Evolutionary conservation across 2,888 invertebrate species (phyloP), one percentile per base, ranked within the genome.

Genomic region (Lasioglossum pauxillum): DNA sequence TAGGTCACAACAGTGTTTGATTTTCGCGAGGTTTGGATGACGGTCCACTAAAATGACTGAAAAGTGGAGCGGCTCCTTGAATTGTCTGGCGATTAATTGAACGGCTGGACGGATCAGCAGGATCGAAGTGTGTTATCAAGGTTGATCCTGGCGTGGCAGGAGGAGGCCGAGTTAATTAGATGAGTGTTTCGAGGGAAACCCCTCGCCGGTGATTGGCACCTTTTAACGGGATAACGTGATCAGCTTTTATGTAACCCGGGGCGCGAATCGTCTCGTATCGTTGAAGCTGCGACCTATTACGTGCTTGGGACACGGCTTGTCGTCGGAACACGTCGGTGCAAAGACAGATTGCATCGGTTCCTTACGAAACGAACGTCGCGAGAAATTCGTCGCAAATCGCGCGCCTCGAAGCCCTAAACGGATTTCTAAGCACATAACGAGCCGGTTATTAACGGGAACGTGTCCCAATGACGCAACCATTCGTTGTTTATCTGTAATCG

Each of bases 171-270:
- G 80, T 81, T 88, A 93, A 93, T 89, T 83, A 90, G 88, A 91
- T 87, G 86, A 91, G 86, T 91, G 89, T 90, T 91, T 91, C 80
- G 84, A 91, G 88, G 85, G 93, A 93, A 94, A 93, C 92, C 94
- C 84, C 90, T 86, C 86, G 49, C 78, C 81, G 88, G 81, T 89
- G 90, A 92, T 92, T 90, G 92, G 86, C 91, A 91, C 89, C 89
- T 92, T 93, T 93, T 90, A 92, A 92, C 84, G 84, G 78, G 88
- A 92, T 92, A 89, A 92, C 90, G 88, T 85, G 88, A 80, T 80
- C 78, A 84, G 81, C 69, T 80, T 86, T 94, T 93, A 93, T 88
- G 90, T 93, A 94, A 94, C 90, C 46, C 75, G n/a, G 27, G 82
- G 86, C 88, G 89, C 72, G 76, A 93, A 91, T 86, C 90, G 89